phyloP scores from a whole-genome alignment of 1,140 invertebrate species.

The Solenopsis invicta region DNA sequence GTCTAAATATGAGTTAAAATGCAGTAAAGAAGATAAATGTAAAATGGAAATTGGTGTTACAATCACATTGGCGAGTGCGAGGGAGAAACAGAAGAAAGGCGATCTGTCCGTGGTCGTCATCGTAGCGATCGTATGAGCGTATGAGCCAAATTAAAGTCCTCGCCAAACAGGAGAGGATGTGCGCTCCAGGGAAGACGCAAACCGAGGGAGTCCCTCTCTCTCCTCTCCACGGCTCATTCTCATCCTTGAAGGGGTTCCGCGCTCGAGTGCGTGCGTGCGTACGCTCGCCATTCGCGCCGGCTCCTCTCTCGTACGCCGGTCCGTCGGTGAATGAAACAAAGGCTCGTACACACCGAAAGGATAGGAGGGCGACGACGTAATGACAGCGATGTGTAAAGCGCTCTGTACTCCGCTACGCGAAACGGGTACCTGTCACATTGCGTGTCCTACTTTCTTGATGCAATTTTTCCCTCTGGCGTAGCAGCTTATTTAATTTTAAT shows the following conservation, averaged over 20 bases:
- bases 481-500: constrained; percentile 36
- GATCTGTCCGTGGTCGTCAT: not conserved
- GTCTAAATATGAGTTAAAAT: not conserved
- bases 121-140: constrained; percentile 19
- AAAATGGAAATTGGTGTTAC: not conserved
- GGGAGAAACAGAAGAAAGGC: not conserved
- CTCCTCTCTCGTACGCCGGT: constrained; percentile 57
- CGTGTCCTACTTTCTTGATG: not conserved
- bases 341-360: constrained; percentile 58
- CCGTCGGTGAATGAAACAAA: constrained; percentile 75
- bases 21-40: not conserved
- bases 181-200: constrained; percentile 55
- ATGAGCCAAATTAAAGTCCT: constrained; percentile 55
- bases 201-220: constrained; percentile 24
- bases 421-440: not conserved
- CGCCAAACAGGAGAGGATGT: constrained; percentile 56
- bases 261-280: constrained; percentile 67
- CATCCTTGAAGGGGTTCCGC: constrained; percentile 70
- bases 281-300: constrained; percentile 41
- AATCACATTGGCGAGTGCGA: no score
- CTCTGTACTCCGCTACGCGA: constrained; percentile 45
- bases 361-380: constrained; percentile 11
- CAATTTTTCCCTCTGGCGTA: constrained; percentile 13
- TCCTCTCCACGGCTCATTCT: constrained; percentile 49
- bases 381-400: constrained; percentile 11